Evolutionary conservation across 2,113 vertebrate species (phyloP).

Genomic region (Lethenteron reissneri): DNA sequence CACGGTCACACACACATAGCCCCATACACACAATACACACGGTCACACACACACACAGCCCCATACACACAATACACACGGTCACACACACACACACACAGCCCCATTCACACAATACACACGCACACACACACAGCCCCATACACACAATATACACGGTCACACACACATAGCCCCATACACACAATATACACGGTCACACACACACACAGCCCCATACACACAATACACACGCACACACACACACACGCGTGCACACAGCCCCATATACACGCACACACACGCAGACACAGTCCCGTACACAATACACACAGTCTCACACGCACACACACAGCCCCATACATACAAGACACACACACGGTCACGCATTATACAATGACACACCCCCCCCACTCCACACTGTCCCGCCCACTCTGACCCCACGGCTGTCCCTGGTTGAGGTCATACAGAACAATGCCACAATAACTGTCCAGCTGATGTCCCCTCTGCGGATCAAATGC

Average conservation of each 20-base stretch:
- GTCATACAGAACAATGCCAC: too few relatives aligned
- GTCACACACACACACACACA: conserved; percentile 1
- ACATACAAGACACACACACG: neutral
- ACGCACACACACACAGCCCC: neutral
- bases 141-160: neutral
- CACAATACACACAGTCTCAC: neutral
- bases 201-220: neutral
- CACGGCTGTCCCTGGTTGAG: too few relatives aligned
- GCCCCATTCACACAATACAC: neutral
- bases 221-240: neutral
- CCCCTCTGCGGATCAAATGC: too few relatives aligned
- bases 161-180: neutral
- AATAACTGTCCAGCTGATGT: too few relatives aligned
- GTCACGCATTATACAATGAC: too few relatives aligned
- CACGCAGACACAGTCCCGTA: neutral
- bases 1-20: neutral
- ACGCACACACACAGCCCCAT: neutral
- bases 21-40: neutral
- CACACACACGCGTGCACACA: neutral
- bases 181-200: neutral
- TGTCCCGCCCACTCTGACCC: too few relatives aligned
- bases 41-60: neutral
- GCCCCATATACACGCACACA: neutral
- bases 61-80: neutral
- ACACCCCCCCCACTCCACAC: too few relatives aligned